phyloP scores from a whole-genome alignment of 2,888 invertebrate species.

The Trissolcus brochymenae region DNA sequence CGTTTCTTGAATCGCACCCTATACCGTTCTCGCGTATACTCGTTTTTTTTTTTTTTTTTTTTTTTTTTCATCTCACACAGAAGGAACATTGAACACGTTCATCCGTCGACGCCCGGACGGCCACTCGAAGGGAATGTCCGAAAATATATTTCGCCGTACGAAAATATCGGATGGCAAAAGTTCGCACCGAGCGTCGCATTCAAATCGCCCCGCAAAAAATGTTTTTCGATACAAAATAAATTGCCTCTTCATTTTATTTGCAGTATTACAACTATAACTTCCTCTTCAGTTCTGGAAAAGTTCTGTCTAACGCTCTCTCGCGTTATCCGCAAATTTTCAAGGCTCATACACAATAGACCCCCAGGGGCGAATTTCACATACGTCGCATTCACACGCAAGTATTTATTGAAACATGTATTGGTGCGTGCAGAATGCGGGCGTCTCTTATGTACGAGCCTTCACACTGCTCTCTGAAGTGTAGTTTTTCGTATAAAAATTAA shows the following conservation, averaged over 20 bases:
- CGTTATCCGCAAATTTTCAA: no score
- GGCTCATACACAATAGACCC: no score
- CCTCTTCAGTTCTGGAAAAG: conserved; percentile 4
- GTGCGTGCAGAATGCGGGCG: no score
- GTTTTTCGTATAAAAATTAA: conserved; percentile 47
- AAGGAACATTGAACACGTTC: conserved; percentile 49
- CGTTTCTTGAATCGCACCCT: background rate
- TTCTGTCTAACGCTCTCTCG: no score
- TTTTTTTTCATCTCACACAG: background rate
- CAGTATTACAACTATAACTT: background rate
- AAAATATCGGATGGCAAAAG: conserved; percentile 62
- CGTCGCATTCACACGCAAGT: no score
- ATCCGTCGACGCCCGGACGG: conserved; percentile 10
- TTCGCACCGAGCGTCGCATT: conserved; percentile 36
- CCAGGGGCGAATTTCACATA: no score
- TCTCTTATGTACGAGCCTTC: no score
- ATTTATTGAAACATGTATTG: no score
- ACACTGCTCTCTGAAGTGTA: background rate
- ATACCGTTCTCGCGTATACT: conserved; percentile 7
- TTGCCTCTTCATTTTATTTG: conserved; percentile 35
- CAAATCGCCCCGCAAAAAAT: conserved; percentile 57
- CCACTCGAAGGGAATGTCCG: conserved; percentile 32
- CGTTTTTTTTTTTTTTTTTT: no score
- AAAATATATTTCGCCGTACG: conserved; percentile 47
- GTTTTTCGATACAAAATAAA: conserved; percentile 71